Base-by-base conservation (phyloP, 2,888 invertebrate species). In the Drosophila macrospina region DNA sequence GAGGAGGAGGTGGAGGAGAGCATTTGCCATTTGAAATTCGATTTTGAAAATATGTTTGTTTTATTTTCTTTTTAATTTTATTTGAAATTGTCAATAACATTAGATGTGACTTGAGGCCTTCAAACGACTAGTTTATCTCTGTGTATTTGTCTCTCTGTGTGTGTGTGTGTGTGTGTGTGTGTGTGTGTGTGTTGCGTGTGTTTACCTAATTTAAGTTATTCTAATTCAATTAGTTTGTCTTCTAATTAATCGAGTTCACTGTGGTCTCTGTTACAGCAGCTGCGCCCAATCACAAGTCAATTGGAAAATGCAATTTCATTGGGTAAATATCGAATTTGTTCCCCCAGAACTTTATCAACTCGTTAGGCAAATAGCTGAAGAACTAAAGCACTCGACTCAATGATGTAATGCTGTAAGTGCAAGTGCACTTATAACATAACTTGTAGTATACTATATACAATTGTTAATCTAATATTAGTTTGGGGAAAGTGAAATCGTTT, bases 121-220 rank as follows among this genome's bases (percentile, higher is more conserved):
- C 36, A 42, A 30, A 8, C 11, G 8, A 44, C 44, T 44, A 44
- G 44, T 44, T 26, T 28, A 26, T 44, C 28, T 30, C 16, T 44
- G 32, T 11, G 32, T 7, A 44, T 36, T 13, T 8, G 26, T n/a
- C 41, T 41, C 37, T 55, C 32, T 41, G 16, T 2, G 4, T 34
- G 45, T 74, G 84, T 86, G 30, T 30, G 8, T 8, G 30, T 51
- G 34, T 2, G 7, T 34, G 24, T 6, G 28, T 11, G 45, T 42
- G 36, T 52, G 34, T 52, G 20, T 6, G n/a, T n/a, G n/a, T n/a
- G n/a, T n/a, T n/a, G n/a, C n/a, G 1, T 41, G 42, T 78, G 88
- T 85, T 85, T 85, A 85, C 88, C 67, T 85, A 87, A 89, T 87
- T 81, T 87, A 78, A 85, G 88, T 87, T 89, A 87, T 89, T 87